phyloP scores from a whole-genome alignment of 2,888 invertebrate genomes.

The Drosophila longiperda region DNA sequence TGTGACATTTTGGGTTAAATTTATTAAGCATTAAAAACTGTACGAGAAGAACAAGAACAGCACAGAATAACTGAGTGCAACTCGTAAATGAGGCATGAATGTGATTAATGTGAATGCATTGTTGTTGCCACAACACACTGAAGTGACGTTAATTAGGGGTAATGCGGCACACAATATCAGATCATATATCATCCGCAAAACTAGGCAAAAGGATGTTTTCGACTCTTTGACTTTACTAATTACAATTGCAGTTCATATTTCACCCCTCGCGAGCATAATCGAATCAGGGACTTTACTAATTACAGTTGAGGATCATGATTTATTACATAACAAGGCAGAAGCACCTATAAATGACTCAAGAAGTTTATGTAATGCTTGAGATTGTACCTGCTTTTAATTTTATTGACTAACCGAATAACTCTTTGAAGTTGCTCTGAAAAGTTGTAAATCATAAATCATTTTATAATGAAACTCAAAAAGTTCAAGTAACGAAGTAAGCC shows the following conservation, averaged over 20 bases:
- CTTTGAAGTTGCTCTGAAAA: background rate
- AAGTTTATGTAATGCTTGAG: background rate
- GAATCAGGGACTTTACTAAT: background rate
- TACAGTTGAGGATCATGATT: slow-evolving; percentile 12
- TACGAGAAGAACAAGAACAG: slow-evolving; percentile 11
- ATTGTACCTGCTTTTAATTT: background rate
- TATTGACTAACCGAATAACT: background rate
- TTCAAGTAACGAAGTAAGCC: background rate
- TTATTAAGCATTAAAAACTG: slow-evolving; percentile 44
- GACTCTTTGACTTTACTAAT: slow-evolving; percentile 17
- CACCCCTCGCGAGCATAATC: slow-evolving; percentile 7
- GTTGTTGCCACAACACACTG: slow-evolving; percentile 4
- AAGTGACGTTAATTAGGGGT: slow-evolving; percentile 44
- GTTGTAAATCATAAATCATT: background rate
- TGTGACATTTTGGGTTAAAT: slow-evolving; percentile 65
- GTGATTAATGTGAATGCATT: slow-evolving; percentile 11
- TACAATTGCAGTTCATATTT: slow-evolving; percentile 28
- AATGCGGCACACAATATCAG: slow-evolving; percentile 12
- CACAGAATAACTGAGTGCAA: slow-evolving; percentile 2
- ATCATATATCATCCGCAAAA: slow-evolving; percentile 38
- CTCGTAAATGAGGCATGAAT: slow-evolving; percentile 3
- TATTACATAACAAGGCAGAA: slow-evolving; percentile 3
- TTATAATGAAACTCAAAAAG: background rate
- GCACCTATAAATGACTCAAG: no score
- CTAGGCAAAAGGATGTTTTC: slow-evolving; percentile 19